These are phyloP conservation scores for Gobionotothen gibberifrons DNA, from an alignment of 2,797 vertebrate genomes.

Conservation along the genomic window DNA sequence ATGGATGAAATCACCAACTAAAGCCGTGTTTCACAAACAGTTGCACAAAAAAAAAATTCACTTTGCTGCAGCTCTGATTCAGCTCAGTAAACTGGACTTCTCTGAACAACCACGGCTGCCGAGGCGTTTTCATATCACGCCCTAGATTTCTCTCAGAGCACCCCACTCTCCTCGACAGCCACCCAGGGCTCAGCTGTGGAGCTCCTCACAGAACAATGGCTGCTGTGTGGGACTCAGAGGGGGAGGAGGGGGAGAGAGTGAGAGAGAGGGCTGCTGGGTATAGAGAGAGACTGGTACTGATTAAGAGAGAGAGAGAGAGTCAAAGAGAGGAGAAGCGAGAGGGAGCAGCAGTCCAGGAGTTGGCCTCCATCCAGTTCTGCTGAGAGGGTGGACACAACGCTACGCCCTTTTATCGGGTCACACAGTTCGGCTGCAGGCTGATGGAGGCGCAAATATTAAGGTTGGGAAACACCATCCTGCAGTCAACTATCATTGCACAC, in stretches of 20 bases:
- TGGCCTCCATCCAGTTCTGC: slow-evolving; percentile 70
- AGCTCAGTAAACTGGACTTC: not conserved
- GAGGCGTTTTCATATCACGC: slow-evolving; percentile 20
- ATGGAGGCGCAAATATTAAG: not conserved
- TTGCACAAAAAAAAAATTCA: not conserved
- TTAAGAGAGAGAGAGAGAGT: slow-evolving; percentile 14
- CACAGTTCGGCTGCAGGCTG: slow-evolving; percentile 55
- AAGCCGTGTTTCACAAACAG: not conserved
- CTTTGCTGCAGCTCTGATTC: not conserved
- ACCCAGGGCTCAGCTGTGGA: slow-evolving; percentile 61
- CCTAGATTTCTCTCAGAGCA: slow-evolving; percentile 39
- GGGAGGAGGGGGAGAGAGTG: slow-evolving; percentile 20
- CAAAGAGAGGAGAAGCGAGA: slow-evolving; percentile 17
- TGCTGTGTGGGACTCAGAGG: slow-evolving; percentile 72
- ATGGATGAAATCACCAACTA: too few relatives aligned
- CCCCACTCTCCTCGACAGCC: slow-evolving; percentile 39
- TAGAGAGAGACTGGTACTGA: slow-evolving; percentile 66
- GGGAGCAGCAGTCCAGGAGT: slow-evolving; percentile 45
- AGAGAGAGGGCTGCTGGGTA: slow-evolving; percentile 49
- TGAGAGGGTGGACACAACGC: slow-evolving; percentile 63
- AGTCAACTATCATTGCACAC: not conserved
- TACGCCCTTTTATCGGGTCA: slow-evolving; percentile 65
- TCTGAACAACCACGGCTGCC: not conserved
- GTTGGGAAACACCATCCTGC: slow-evolving; percentile 25
- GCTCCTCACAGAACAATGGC: slow-evolving; percentile 78